These are phyloP conservation scores for Gryllus longicercus DNA, from an alignment of 2,888 invertebrate genomes.

Conservation along the genomic window DNA sequence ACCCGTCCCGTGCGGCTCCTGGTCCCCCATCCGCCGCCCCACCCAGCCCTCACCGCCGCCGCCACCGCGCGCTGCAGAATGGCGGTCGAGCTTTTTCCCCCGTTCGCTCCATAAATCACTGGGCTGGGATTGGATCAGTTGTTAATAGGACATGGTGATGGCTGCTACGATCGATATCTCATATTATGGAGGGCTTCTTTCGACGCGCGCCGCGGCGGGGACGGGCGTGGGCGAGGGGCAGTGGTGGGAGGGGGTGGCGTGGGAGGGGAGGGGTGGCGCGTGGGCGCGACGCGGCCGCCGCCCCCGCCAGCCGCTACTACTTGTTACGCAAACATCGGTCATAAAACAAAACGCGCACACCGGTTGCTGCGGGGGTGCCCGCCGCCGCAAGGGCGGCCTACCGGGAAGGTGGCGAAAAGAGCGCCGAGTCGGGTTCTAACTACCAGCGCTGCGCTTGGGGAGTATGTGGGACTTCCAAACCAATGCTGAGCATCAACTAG, in stretches of 20 bases:
- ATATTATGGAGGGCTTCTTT: constrained; percentile 29
- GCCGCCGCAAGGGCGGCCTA: too few relatives aligned
- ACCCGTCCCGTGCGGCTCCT: too few relatives aligned
- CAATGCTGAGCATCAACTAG: too few relatives aligned
- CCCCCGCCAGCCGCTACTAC: not conserved
- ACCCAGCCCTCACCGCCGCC: not conserved
- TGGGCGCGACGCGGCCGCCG: not conserved
- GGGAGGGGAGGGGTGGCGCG: too few relatives aligned
- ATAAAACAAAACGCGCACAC: not conserved
- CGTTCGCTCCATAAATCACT: constrained; percentile 31
- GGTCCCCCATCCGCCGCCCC: not conserved
- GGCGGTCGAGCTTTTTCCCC: constrained; percentile 26
- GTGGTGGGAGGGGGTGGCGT: too few relatives aligned
- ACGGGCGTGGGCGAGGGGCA: not conserved
- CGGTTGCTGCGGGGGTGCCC: too few relatives aligned
- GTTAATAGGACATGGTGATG: constrained; percentile 33
- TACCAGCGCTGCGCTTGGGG: too few relatives aligned
- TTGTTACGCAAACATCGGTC: not conserved
- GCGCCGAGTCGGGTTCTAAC: too few relatives aligned
- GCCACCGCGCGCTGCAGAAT: not conserved
- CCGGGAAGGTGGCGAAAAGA: too few relatives aligned
- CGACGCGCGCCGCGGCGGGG: constrained; percentile 20
- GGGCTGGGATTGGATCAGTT: constrained; percentile 32
- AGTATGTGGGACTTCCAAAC: too few relatives aligned
- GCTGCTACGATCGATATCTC: constrained; percentile 32